phyloP scores from a whole-genome alignment of 1,140 invertebrate genomes.

The Panulirus ornatus region DNA sequence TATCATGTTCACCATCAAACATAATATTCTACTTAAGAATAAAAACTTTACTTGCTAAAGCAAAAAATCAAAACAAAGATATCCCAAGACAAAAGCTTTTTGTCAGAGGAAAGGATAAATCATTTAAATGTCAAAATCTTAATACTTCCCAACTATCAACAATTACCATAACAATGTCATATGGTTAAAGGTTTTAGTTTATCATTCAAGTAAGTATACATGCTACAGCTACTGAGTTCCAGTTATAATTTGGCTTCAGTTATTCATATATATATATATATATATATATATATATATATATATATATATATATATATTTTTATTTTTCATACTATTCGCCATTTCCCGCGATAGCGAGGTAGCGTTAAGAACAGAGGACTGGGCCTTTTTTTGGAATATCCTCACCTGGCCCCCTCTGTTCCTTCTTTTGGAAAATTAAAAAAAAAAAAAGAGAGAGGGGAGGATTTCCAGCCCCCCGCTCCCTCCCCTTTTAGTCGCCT shows the following conservation, averaged over 20 bases:
- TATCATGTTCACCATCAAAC: background rate
- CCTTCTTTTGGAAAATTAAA: no score
- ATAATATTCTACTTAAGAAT: background rate
- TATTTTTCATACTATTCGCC: no score
- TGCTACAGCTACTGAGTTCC: background rate
- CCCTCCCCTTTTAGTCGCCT: no score
- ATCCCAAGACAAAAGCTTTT: no score
- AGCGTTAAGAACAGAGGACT: no score
- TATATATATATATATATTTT: background rate
- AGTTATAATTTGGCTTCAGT: background rate
- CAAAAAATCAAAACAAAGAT: no score
- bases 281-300: constrained; percentile 25
- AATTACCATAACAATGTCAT: background rate
- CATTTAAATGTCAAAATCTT: background rate
- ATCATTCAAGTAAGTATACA: background rate
- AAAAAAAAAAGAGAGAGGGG: no score
- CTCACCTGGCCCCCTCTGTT: no score
- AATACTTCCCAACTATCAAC: background rate
- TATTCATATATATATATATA: constrained; percentile 9
- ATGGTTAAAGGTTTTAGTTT: background rate
- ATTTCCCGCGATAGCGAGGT: no score
- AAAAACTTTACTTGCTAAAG: no score
- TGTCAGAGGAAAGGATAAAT: background rate
- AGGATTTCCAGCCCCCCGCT: no score
- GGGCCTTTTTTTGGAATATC: no score